Base-by-base conservation (phyloP, 2,888 invertebrate genomes). In the Allolobophora icterica region DNA sequence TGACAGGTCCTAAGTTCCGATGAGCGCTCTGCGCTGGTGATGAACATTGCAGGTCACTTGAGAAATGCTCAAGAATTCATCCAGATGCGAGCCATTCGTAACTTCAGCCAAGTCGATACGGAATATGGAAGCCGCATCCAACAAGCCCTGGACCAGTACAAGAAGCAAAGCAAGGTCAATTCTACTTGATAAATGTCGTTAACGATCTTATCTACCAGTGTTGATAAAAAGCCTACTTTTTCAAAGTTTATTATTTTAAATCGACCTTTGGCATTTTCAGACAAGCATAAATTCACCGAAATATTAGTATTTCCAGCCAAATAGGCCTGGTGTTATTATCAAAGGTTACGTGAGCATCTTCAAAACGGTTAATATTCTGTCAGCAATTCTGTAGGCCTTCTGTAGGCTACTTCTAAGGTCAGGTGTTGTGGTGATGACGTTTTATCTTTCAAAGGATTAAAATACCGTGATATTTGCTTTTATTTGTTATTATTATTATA, bases 51-150 rank as follows among this genome's bases (percentile, higher is more conserved):
- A 0, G 97, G 96, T 11, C 97, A 97, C 95, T 95, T 99, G 91
- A 96, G 97, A 93, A 96, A 97, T 93, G 98, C 98, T 11, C 97
- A 97, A 92, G 97, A 96, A 91, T 98, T 98, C 95, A 97, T 99
- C 93, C 98, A 98, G 95, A 94, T 94, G 94, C 97, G 98, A 92
- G 97, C 97, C 13, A 96, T 99, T 38, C 97, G 97, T 94, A 97
- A 98, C 95, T 98, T 98, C 94, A 96, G 96, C 42, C 96, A 97
- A 94, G 97, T 97, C 0, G 97, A 98, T 95, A 96, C 97, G 0
- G 97, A 97, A 90, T 97, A 98, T 92, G 98, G 98, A 42, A 17
- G 33, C 33, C 33, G 52, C 17, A 33, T 89, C 52, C 89, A 89
- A 40, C 17, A 89, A 40, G 5, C 33, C 11, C 52, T 89, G 33